These are phyloP conservation scores for Muscicapa comitata DNA, from an alignment of 2,797 vertebrate species.

Conservation along the genomic window DNA sequence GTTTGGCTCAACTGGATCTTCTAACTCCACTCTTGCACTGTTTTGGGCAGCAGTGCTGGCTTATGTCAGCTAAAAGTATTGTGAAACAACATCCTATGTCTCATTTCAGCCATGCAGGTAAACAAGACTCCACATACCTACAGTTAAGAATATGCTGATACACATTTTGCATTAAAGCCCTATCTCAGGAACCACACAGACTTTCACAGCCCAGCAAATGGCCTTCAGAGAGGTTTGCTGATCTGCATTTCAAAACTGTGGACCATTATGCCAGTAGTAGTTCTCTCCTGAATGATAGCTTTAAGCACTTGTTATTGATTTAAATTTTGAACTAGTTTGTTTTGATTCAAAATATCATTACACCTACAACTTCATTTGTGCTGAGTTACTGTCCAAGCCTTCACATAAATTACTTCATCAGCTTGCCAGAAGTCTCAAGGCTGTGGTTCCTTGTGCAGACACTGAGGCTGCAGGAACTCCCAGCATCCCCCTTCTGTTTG, in stretches of 20 bases:
- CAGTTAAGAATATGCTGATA: constrained; percentile 43
- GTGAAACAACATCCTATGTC: constrained; percentile 3
- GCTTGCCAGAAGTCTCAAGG: background rate
- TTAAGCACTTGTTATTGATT: constrained; percentile 38
- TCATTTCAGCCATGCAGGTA: constrained; percentile 18
- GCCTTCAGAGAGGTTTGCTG: constrained; percentile 16
- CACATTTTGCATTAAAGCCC: background rate
- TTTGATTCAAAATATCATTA: constrained; percentile 58
- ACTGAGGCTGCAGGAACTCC: background rate
- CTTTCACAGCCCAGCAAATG: constrained; percentile 9
- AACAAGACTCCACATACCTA: constrained; percentile 1
- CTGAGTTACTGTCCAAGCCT: constrained; percentile 22
- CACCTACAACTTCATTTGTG: constrained; percentile 47
- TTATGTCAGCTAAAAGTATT: constrained; percentile 32
- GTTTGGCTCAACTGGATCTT: constrained; percentile 32
- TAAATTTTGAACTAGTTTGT: constrained; percentile 51
- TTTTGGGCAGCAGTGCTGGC: background rate
- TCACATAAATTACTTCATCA: background rate
- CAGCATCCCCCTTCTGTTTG: background rate
- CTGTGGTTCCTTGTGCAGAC: background rate
- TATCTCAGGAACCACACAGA: background rate
- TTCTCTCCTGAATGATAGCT: background rate
- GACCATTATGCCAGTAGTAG: background rate
- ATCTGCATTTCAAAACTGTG: constrained; percentile 36
- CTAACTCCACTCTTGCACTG: background rate